These are phyloP conservation scores for Amia ocellicauda DNA, from an alignment of 2,113 vertebrate genomes.

Conservation along the genomic window DNA sequence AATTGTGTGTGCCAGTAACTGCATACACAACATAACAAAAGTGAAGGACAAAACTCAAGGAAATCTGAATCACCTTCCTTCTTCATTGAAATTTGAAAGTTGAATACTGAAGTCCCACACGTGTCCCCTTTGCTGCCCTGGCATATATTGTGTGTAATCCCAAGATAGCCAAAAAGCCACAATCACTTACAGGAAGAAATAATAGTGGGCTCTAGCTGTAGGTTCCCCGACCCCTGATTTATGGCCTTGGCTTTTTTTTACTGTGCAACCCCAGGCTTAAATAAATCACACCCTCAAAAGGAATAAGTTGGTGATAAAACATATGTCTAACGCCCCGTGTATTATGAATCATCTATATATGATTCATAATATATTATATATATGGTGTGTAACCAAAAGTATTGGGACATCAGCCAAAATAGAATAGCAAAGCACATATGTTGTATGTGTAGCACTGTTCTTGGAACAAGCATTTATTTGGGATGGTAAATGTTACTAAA, in stretches of 20 bases:
- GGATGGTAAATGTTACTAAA: no score
- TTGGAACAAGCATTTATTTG: no score
- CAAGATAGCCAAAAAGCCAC: neutral
- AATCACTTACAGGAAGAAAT: neutral
- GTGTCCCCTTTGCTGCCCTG: neutral
- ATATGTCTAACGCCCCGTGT: neutral
- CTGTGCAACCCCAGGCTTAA: neutral
- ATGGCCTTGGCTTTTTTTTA: neutral
- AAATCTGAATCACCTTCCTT: no score
- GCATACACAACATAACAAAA: no score
- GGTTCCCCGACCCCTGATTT: slow-evolving; percentile 11
- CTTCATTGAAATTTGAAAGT: neutral
- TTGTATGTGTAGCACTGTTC: no score
- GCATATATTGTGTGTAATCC: neutral
- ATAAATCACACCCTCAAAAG: slow-evolving; percentile 7
- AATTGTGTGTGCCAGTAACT: no score
- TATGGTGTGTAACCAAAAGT: no score
- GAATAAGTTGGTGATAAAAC: slow-evolving; percentile 1
- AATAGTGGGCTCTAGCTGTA: neutral
- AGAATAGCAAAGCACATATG: no score
- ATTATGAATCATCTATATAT: neutral
- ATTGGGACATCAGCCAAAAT: no score
- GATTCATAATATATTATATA: no score
- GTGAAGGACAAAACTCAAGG: no score
- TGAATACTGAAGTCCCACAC: neutral